phyloP scores from a whole-genome alignment of 2,888 invertebrate genomes.

The Meandrusa payeni region DNA sequence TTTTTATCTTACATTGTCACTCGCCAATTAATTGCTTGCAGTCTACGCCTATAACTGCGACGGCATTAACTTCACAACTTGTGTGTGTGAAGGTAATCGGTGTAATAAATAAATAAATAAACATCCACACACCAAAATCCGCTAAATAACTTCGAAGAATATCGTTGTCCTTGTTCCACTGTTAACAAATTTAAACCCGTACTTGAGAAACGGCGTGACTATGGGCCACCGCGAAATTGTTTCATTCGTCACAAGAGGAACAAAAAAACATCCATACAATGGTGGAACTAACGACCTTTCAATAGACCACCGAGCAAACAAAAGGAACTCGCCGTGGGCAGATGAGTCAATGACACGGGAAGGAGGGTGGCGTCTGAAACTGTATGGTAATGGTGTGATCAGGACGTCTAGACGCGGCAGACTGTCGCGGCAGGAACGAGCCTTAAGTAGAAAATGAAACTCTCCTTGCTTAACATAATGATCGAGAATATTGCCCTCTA shows the following conservation, averaged over 20 bases:
- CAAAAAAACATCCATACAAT: neutral
- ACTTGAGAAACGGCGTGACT: no score
- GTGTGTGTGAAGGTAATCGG: no score
- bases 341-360: constrained; percentile 20
- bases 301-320: constrained; percentile 9
- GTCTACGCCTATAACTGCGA: no score
- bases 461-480: neutral
- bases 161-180: no score
- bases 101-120: no score
- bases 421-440: neutral
- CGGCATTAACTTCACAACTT: no score
- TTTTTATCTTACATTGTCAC: no score
- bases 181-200: no score
- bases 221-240: no score
- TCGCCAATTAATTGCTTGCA: no score
- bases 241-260: neutral
- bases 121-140: no score
- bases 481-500: neutral
- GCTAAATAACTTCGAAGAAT: no score
- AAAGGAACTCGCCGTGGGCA: constrained; percentile 5
- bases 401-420: constrained; percentile 17
- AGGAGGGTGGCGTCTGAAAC: constrained; percentile 16
- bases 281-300: constrained; percentile 12
- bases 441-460: neutral
- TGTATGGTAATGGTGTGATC: constrained; percentile 23